Evolutionary conservation across 2,797 vertebrate species (phyloP).

Genomic region (Pseudopleuronectes americanus): DNA sequence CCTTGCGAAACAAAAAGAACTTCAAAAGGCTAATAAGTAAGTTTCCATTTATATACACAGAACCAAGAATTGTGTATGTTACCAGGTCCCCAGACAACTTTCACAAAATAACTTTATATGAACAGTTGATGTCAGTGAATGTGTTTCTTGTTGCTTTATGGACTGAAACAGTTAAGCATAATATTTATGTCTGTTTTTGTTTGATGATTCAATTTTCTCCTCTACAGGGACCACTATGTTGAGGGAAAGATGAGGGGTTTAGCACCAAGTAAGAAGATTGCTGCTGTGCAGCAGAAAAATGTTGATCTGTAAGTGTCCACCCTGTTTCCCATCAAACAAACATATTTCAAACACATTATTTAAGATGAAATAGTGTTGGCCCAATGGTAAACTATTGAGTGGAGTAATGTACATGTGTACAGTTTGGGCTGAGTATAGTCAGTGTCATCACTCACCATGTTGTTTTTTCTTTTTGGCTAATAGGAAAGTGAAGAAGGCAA

Average conservation of each 20-base stretch:
- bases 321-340: not conserved
- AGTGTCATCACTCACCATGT: not conserved
- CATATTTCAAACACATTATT: not conserved
- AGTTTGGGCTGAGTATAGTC: not conserved
- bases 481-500: conserved; percentile 97
- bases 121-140: not conserved
- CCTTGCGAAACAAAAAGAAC: conserved; percentile 99
- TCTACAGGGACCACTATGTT: conserved; percentile 93
- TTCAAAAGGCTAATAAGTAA: conserved; percentile 99
- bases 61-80: too few relatives aligned
- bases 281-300: conserved; percentile 95
- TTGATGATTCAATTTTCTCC: not conserved
- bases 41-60: conserved; percentile 56
- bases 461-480: conserved; percentile 18
- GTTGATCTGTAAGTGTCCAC: conserved; percentile 91
- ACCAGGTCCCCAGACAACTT: not conserved
- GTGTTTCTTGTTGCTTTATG: not conserved
- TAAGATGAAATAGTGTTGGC: not conserved
- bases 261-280: conserved; percentile 95
- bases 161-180: not conserved
- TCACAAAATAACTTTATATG: not conserved
- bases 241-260: conserved; percentile 98
- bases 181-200: not conserved
- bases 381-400: not conserved
- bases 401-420: not conserved